phyloP scores from a whole-genome alignment of 2,797 vertebrate species.

The Pogoniulus pusillus region DNA sequence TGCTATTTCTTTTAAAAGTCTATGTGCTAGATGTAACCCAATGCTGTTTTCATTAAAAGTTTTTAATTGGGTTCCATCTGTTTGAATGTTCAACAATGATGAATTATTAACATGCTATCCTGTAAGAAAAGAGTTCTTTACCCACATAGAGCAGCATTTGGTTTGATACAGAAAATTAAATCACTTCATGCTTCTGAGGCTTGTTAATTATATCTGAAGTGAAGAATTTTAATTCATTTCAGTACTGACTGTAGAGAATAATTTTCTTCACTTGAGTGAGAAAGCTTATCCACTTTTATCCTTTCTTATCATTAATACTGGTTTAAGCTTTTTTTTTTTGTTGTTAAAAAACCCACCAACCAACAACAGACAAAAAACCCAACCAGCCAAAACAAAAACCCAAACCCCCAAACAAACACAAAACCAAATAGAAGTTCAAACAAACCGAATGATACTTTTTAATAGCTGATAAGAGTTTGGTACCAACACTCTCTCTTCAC shows the following conservation, averaged over 20 bases:
- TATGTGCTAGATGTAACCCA: neutral
- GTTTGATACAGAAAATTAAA: constrained; percentile 35
- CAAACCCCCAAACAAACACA: no score
- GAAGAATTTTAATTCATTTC: constrained; percentile 26
- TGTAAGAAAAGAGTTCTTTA: neutral
- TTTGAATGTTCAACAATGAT: neutral
- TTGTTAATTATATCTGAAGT: constrained; percentile 28
- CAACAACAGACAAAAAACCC: no score
- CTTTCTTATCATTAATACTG: neutral
- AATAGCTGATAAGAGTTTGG: neutral
- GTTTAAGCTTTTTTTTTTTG: neutral
- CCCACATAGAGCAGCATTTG: constrained; percentile 11
- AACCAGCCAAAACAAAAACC: no score
- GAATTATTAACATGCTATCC: constrained; percentile 3
- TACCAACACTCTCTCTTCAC: no score
- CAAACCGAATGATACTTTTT: neutral
- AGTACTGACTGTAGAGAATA: neutral
- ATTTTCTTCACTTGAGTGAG: neutral
- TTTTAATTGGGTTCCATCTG: constrained; percentile 8
- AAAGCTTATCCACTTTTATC: neutral
- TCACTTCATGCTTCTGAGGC: constrained; percentile 1
- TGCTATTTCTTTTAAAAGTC: neutral
- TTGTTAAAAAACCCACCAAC: no score
- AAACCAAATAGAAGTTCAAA: neutral
- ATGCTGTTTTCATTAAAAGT: constrained; percentile 6